Evolutionary conservation across 2,113 vertebrate genomes (phyloP).

Genomic region (Microtus richardsoni): DNA sequence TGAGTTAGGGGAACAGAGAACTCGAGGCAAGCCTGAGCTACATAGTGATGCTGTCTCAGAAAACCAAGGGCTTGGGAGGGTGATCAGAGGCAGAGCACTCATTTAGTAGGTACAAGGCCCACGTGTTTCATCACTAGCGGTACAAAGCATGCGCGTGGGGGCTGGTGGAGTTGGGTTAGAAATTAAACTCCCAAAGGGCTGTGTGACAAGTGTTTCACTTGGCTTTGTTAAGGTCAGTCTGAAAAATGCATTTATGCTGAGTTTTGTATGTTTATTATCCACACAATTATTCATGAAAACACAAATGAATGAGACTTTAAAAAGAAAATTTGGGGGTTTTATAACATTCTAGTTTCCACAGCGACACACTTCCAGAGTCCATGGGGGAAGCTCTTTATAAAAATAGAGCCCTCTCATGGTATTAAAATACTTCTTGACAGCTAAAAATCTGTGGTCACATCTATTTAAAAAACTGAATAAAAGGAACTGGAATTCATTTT

Average conservation of each 20-base stretch:
- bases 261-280: background rate
- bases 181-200: background rate
- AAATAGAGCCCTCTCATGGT: background rate
- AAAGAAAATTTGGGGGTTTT: background rate
- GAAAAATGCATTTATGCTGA: background rate
- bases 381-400: background rate
- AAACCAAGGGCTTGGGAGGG: background rate
- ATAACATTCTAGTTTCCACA: background rate
- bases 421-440: slow-evolving; percentile 14
- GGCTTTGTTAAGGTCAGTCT: background rate
- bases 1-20: background rate
- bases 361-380: background rate
- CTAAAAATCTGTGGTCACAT: background rate
- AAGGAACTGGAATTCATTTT: slow-evolving; percentile 43
- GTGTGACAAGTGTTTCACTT: slow-evolving; percentile 14
- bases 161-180: background rate
- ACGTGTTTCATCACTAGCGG: background rate
- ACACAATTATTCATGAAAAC: background rate
- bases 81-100: background rate
- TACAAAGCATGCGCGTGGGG: background rate
- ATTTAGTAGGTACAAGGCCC: background rate
- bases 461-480: slow-evolving; percentile 18
- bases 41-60: background rate
- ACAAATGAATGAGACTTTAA: background rate
- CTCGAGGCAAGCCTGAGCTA: background rate